Evolutionary conservation across 2,797 vertebrate species (phyloP), one percentile per base, ranked within the genome.

Genomic region (Trachops cirrhosus): DNA sequence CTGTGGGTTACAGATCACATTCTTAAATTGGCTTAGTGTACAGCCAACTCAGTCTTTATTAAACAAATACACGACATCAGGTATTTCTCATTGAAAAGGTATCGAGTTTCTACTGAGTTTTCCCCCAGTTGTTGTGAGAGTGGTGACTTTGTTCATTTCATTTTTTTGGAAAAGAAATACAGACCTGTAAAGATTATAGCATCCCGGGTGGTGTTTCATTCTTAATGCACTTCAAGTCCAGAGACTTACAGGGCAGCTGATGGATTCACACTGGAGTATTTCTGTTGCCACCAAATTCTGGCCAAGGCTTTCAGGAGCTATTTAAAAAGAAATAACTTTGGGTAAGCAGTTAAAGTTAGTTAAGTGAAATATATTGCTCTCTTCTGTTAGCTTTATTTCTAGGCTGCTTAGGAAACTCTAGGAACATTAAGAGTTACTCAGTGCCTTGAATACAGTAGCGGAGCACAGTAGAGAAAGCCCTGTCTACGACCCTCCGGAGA

Each of bases 31-130:
- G 86, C 75, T 98, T 97, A 75, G 95, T 54, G 7, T 96, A 96
- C 78, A 87, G 88, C 85, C 97, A 98, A 97, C 97, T 97, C 94
- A 95, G 79, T 97, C 85, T 97, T 97, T 98, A 97, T 97, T 97
- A 98, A 98, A 97, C 94, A 96, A 98, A 97, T 97, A 96, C 88
- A 92, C 84, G 97, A 95, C 94, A 97, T 94, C 0, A 89, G 44
- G 74, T 91, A 95, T 96, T 97, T 98, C 94, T 95, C 37, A 18
- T 44, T 85, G 94, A 93, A 96, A 97, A 97, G 97, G 22, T 85
- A 62, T 91, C 93, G 97, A 92, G 2, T 97, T 98, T 97, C 95
- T 88, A 95, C 89, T 6, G 0, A 91, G 89, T 97, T 96, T 97
- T 96, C 88, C 62, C 95, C 39, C 79, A 95, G 52, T 71, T 94